Percentiles rank a stretch among this genome's conserved stretches.
These are phyloP conservation scores for Acleris sparsana DNA, from an alignment of 2,888 invertebrate genomes.

Conservation along the genomic window DNA sequence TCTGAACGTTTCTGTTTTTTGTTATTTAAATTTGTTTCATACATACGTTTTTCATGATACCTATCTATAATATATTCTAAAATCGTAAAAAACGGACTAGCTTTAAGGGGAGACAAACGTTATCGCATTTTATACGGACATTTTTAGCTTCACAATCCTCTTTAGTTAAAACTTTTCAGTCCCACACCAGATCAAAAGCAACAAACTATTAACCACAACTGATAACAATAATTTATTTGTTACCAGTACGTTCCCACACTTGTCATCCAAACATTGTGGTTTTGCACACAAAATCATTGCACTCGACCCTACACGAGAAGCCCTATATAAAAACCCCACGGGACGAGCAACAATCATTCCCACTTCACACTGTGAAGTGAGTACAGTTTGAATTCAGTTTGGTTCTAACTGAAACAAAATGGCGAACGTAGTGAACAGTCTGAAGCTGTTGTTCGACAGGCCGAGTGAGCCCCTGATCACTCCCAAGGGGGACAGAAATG, in stretches of 20 bases:
- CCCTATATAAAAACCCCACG: slow-evolving; percentile 45
- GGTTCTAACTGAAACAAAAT: slow-evolving; percentile 49
- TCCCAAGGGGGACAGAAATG: slow-evolving; percentile 84
- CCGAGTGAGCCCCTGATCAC: slow-evolving; percentile 85
- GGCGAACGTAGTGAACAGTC: slow-evolving; percentile 52
- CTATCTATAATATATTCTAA: too few species aligned
- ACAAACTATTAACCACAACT: slow-evolving; percentile 11
- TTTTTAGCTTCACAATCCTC: too few species aligned
- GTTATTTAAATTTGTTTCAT: too few species aligned
- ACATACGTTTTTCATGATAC: too few species aligned
- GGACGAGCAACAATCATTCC: slow-evolving; percentile 44
- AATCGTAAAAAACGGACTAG: too few species aligned
- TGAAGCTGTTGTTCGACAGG: slow-evolving; percentile 82
- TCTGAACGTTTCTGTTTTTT: too few species aligned
- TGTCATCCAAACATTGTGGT: slow-evolving; percentile 37
- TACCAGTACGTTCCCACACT: slow-evolving; percentile 14
- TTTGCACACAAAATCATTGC: slow-evolving; percentile 48
- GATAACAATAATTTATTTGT: slow-evolving; percentile 11
- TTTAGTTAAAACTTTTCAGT: too few species aligned
- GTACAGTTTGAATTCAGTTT: slow-evolving; percentile 35
- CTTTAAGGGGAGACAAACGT: too few species aligned
- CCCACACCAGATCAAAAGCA: too few species aligned
- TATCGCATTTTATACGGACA: too few species aligned
- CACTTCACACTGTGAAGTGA: slow-evolving; percentile 76
- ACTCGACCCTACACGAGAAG: slow-evolving; percentile 42